Percentiles rank a stretch among this genome's conserved stretches.
Evolutionary conservation across 2,113 vertebrate species (phyloP).

Genomic region (Echinops telfairi): DNA sequence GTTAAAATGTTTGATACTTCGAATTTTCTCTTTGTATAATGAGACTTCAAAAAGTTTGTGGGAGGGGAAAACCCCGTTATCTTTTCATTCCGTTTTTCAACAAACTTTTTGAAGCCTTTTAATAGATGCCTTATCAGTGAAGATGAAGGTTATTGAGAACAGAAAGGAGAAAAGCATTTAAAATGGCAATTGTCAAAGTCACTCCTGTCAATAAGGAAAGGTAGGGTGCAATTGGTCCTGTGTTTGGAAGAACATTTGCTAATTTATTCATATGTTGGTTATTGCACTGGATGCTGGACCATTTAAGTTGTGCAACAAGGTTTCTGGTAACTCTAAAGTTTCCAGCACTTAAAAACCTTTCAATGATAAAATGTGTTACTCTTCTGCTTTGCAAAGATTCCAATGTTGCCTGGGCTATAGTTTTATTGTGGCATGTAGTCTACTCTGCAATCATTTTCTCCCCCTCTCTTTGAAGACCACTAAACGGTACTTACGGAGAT

Average conservation of each 20-base stretch:
- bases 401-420: neutral
- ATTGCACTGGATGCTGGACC: neutral
- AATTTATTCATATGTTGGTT: neutral
- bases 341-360: neutral
- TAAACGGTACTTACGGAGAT: constrained; percentile 37
- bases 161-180: neutral
- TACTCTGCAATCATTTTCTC: constrained; percentile 12
- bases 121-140: neutral
- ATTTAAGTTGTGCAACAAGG: neutral
- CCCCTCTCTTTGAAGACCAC: constrained; percentile 37
- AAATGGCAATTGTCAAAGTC: neutral
- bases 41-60: no score
- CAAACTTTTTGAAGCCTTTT: no score
- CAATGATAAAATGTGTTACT: neutral
- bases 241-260: neutral
- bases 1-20: neutral
- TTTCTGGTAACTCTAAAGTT: neutral
- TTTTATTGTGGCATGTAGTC: constrained; percentile 37
- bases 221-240: neutral
- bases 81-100: no score
- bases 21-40: neutral
- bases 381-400: neutral
- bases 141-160: neutral
- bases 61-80: no score
- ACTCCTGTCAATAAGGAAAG: neutral